Percentiles rank a stretch among this genome's conserved stretches.
Conservation (phyloP, 2,797 vertebrate species). For the Cyclura pinguis region DNA sequence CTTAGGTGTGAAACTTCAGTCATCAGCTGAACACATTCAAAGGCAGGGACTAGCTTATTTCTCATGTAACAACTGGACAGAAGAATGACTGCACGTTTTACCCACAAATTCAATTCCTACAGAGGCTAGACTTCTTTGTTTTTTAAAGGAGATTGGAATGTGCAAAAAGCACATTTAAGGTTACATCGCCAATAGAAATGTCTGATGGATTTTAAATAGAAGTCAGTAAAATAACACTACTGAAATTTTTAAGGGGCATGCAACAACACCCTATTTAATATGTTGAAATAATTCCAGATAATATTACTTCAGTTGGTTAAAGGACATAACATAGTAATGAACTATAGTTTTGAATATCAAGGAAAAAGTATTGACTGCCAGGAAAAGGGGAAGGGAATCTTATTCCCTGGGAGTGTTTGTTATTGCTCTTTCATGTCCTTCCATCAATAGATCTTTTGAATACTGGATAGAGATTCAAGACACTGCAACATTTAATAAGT, state of each 20-base stretch:
- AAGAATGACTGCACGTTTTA: too few relatives aligned
- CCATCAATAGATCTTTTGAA: neutral
- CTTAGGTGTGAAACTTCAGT: too few relatives aligned
- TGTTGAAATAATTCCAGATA: neutral
- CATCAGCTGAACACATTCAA: too few relatives aligned
- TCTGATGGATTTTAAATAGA: neutral
- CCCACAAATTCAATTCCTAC: too few relatives aligned
- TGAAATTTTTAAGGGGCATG: neutral
- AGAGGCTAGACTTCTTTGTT: too few relatives aligned
- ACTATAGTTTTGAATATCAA: constrained; percentile 7
- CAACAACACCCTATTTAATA: neutral
- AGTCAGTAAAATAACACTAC: neutral
- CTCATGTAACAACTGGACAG: too few relatives aligned
- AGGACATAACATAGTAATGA: neutral
- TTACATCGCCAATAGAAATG: neutral
- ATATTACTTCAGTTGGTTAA: neutral
- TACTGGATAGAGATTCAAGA: constrained; percentile 21
- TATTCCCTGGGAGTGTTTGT: neutral
- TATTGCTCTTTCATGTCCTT: neutral
- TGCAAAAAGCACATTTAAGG: too few relatives aligned
- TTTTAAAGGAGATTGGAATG: too few relatives aligned
- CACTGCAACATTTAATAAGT: constrained; percentile 22
- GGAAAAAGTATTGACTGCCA: neutral
- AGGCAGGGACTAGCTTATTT: too few relatives aligned
- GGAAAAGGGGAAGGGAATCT: neutral